Evolutionary conservation across 1,140 invertebrate species (phyloP).

Genomic region (Leguminivora glycinivorella): DNA sequence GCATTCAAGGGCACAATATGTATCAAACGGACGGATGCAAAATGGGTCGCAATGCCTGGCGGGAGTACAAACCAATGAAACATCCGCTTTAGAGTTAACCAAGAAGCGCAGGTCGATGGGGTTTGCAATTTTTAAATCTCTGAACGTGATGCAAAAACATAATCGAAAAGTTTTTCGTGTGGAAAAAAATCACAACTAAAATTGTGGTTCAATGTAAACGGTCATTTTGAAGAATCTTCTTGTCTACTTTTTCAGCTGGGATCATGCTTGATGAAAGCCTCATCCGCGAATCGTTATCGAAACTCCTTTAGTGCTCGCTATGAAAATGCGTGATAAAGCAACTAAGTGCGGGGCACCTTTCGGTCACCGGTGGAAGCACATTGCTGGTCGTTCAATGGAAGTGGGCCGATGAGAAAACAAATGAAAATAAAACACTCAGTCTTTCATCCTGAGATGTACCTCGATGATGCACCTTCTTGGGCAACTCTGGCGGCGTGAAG

Average conservation of each 20-base stretch:
- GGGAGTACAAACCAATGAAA: constrained; percentile 68
- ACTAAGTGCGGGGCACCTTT: constrained; percentile 67
- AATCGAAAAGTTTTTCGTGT: constrained; percentile 34
- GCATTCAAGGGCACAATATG: constrained; percentile 58
- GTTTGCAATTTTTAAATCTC: constrained; percentile 39
- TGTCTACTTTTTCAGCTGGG: constrained; percentile 50
- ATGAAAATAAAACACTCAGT: constrained; percentile 68
- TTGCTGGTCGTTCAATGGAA: constrained; percentile 58
- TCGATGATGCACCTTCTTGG: constrained; percentile 97
- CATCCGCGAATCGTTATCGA: constrained; percentile 39
- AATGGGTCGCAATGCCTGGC: constrained; percentile 64
- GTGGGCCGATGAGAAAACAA: constrained; percentile 68
- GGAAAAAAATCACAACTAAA: constrained; percentile 16
- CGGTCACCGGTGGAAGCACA: constrained; percentile 64
- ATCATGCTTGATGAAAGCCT: constrained; percentile 65
- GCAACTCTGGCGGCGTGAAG: constrained; percentile 97
- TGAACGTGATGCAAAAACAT: constrained; percentile 57
- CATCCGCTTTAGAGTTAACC: constrained; percentile 77
- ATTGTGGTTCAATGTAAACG: constrained; percentile 1
- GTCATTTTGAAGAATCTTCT: constrained; percentile 17
- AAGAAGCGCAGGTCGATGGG: constrained; percentile 73
- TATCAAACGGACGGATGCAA: constrained; percentile 56
- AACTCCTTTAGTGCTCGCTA: constrained; percentile 60
- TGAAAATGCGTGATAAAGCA: constrained; percentile 75
- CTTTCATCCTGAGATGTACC: constrained; percentile 82